A percentile compares a stretch with the other conserved stretches of the same genome.
phyloP scores from a whole-genome alignment of 2,888 invertebrate genomes.

The Mythimna ferrago region DNA sequence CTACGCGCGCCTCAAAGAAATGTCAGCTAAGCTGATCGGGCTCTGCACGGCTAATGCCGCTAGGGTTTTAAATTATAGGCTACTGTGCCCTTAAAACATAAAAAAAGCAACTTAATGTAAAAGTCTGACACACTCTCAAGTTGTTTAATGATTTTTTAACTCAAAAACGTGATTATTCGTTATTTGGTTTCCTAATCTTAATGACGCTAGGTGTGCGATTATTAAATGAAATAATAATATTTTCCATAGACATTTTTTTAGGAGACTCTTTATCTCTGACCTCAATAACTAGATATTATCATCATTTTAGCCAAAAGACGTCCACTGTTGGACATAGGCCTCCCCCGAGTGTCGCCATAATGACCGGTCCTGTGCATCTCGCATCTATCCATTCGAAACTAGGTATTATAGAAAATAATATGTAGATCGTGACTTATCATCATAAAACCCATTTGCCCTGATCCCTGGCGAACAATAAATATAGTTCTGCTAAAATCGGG shows the following conservation, averaged over 20 bases:
- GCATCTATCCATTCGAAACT: not conserved
- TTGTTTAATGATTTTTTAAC: too few species aligned
- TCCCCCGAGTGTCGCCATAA: too few species aligned
- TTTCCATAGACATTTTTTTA: not conserved
- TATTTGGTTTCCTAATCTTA: not conserved
- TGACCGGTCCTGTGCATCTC: too few species aligned
- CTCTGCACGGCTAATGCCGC: too few species aligned
- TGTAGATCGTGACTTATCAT: conserved; percentile 2
- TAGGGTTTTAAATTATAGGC: too few species aligned
- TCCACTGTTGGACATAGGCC: too few species aligned
- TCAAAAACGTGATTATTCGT: not conserved
- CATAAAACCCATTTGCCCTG: conserved; percentile 17
- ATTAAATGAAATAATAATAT: not conserved
- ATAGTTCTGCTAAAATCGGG: conserved; percentile 37
- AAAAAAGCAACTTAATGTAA: too few species aligned
- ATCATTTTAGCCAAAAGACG: too few species aligned
- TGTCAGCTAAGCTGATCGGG: too few species aligned
- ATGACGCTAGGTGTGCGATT: not conserved
- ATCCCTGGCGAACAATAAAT: conserved; percentile 31
- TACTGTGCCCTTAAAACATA: too few species aligned
- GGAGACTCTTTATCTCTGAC: conserved; percentile 3
- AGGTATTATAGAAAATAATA: conserved; percentile 14
- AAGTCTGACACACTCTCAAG: too few species aligned
- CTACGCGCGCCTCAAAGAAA: too few species aligned
- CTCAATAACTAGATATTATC: conserved; percentile 2